Base-by-base conservation (phyloP, 2,797 vertebrate genomes). In the Phoeniculus purpureus region DNA sequence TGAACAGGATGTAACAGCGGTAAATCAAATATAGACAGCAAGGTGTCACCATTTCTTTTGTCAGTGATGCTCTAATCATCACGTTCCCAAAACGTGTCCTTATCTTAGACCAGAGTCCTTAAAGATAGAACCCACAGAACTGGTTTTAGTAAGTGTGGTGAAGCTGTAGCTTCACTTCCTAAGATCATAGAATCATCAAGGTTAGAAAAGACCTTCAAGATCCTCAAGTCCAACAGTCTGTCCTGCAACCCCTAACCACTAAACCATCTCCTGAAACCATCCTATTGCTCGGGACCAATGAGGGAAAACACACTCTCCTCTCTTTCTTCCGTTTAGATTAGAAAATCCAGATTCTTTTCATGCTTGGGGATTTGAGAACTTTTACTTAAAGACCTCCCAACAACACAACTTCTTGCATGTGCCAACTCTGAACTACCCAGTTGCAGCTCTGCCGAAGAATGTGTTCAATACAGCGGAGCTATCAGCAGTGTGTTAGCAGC, bases 401-500 rank as follows among this genome's bases (percentile, higher is more conserved):
- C 23, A 6, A 51, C 9, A 2, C 58, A 85, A 90, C 21, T 60
- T 62, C 47, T 15, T 79, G 37, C 45, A 70, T 23, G 55, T 81
- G 47, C 22, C 7, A 7, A 31, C 68, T 77, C 26, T 31, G 37
- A 31, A 23, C 67, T 15, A 81, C 74, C 61, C 14, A 20, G 40
- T 50, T 81, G 80, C 68, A 92, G 80, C 54, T 81, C 64, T 37
- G 45, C 25, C 87, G 23, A 60, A 91, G 81, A 93, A 72, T 37
- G 40, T 4, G 55, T 85, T 88, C 45, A 66, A 79, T 13, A 17
- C 7, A 27, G 2, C 12, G 43, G 11, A 54, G 9, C 6, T 15
- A 67, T 31, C 56, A 94, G 67, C 95, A 96, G 31, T 65, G 87
- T 93, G 96, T 97, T 96, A 94, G 94, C 81, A 95, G 93, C 95